Conservation (phyloP, 2,888 invertebrate genomes). For the Sacculina carcini region DNA sequence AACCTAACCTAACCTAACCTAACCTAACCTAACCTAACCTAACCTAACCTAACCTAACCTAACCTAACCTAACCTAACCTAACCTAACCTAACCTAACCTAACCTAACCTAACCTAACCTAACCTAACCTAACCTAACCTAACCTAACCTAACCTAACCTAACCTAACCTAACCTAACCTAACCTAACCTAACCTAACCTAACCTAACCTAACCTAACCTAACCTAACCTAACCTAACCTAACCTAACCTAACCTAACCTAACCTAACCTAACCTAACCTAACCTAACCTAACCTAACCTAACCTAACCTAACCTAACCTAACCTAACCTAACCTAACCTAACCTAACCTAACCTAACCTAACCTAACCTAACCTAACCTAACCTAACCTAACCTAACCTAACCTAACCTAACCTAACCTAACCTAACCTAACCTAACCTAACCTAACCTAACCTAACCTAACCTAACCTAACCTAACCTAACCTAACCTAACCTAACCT, state of each 20-base stretch:
- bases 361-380: constrained; percentile 5
- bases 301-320: too few relatives aligned
- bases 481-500: constrained; percentile 5
- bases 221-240: too few relatives aligned
- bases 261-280: too few relatives aligned
- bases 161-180: too few relatives aligned
- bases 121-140: constrained; percentile 5
- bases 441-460: constrained; percentile 6
- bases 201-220: too few relatives aligned
- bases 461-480: constrained; percentile 6
- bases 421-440: constrained; percentile 5
- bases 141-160: too few relatives aligned
- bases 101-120: constrained; percentile 6
- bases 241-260: too few relatives aligned
- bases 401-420: constrained; percentile 4
- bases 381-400: constrained; percentile 4
- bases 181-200: too few relatives aligned
- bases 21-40: constrained; percentile 5
- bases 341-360: neutral
- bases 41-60: constrained; percentile 6
- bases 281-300: too few relatives aligned
- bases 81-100: constrained; percentile 5
- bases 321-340: neutral
- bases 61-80: constrained; percentile 6
- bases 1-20: constrained; percentile 4